Base-by-base conservation (phyloP, 2,888 invertebrate species). In the Erebia ligea region DNA sequence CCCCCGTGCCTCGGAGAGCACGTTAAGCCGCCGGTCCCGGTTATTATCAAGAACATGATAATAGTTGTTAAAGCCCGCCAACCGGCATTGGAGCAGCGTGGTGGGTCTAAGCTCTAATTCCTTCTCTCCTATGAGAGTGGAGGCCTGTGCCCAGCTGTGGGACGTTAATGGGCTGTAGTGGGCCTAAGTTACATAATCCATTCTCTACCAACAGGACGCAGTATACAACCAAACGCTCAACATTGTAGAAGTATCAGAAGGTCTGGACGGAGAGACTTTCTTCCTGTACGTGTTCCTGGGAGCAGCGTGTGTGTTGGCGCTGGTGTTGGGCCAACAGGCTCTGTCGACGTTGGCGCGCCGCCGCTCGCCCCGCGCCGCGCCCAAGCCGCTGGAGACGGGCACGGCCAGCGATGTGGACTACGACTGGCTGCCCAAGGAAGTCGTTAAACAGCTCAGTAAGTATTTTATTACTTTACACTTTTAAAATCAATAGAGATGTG, bases 151-250 rank as follows among this genome's bases (percentile, higher is more conserved):
- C n/a, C n/a, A n/a, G n/a, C n/a, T n/a, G n/a, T n/a, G n/a, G n/a
- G n/a, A n/a, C n/a, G n/a, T n/a, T n/a, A n/a, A n/a, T n/a, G n/a
- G n/a, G n/a, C n/a, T n/a, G n/a, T n/a, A n/a, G n/a, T n/a, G n/a
- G n/a, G n/a, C n/a, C n/a, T 21, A 21, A 21, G 2, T 21, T 21
- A 21, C 21, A 21, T 21, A 21, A 21, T 2, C 21, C 21, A 21
- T 21, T 52, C 8, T 8, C 8, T 52, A 50, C 64, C 56, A 73
- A 88, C 95, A 96, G 87, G 98, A 98, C 88, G 98, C 99, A 58
- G 98, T 99, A 3, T 99, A 98, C 95, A 99, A 99, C 88, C 98
- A 99, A 92, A 99, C 99, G 0, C 95, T 99, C 45, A 97, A 97
- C 89, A 97, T 99, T 70, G 95, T 98, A 4, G 99, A 99, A 90